A percentile compares a stretch with the other conserved stretches of the same genome.
Evolutionary conservation across 2,888 invertebrate genomes (phyloP).

Genomic region (Plemyria rubiginata): DNA sequence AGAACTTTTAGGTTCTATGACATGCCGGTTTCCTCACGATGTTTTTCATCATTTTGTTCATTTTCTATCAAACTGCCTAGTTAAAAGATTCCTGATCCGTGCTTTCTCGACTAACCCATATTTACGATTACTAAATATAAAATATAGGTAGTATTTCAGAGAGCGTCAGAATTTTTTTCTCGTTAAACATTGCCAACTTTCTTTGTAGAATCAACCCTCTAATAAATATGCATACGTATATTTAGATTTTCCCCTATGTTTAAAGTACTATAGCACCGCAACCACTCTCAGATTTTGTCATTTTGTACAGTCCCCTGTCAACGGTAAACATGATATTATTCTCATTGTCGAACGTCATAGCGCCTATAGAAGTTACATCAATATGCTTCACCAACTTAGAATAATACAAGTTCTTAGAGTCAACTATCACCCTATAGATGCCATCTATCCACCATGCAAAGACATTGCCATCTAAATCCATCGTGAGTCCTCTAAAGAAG

Average conservation of each 20-base stretch:
- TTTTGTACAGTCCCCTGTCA: slow-evolving; percentile 57
- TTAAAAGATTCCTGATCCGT: no score
- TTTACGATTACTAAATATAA: no score
- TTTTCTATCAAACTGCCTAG: no score
- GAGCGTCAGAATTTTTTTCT: no score
- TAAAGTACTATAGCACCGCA: slow-evolving; percentile 31
- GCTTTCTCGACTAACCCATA: no score
- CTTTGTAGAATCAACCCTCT: neutral
- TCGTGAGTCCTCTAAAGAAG: slow-evolving; percentile 67
- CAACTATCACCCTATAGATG: slow-evolving; percentile 65
- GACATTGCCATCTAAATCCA: slow-evolving; percentile 64
- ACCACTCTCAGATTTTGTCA: slow-evolving; percentile 48
- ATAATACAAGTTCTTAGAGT: slow-evolving; percentile 52
- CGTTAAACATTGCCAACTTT: no score
- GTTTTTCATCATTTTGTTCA: no score
- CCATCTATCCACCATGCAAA: slow-evolving; percentile 78
- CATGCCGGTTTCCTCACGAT: no score
- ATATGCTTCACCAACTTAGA: slow-evolving; percentile 61
- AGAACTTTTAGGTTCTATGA: no score
- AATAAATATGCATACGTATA: neutral
- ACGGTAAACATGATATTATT: slow-evolving; percentile 69
- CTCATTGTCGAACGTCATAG: slow-evolving; percentile 68
- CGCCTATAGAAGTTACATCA: slow-evolving; percentile 59
- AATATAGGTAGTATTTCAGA: no score
- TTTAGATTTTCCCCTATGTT: neutral